Conservation (phyloP, 2,797 vertebrate species). For the Glyptemys insculpta region DNA sequence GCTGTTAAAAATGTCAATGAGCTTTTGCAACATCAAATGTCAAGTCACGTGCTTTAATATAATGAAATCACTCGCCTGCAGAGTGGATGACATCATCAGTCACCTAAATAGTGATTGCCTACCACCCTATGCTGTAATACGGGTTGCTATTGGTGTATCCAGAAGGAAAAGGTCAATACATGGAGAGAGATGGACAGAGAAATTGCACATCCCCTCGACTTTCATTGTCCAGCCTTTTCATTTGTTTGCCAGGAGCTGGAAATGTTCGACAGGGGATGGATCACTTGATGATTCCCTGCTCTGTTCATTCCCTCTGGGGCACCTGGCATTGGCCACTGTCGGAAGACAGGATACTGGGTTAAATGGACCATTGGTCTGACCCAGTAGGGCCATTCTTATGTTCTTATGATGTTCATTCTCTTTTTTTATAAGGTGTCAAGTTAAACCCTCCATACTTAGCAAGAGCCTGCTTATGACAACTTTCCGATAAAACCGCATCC, state of each 20-base stretch:
- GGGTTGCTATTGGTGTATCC: background rate
- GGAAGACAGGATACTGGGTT: no score
- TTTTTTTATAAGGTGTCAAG: conserved; percentile 34
- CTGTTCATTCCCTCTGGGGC: no score
- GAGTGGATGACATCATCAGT: conserved; percentile 14
- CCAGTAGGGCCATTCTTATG: no score
- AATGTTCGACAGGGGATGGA: no score
- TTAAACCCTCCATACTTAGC: background rate
- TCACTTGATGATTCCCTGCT: no score
- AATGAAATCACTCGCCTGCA: conserved; percentile 39
- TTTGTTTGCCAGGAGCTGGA: background rate
- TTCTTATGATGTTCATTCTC: no score
- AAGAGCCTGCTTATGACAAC: background rate
- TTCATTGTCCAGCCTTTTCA: conserved; percentile 18
- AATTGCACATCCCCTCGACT: background rate
- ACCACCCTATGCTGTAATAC: background rate
- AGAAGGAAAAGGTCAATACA: conserved; percentile 60
- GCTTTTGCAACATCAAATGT: background rate
- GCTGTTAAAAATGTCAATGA: background rate
- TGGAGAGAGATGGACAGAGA: conserved; percentile 33
- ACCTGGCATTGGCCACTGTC: no score
- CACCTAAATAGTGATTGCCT: conserved; percentile 31
- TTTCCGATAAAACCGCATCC: conserved; percentile 1
- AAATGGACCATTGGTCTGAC: no score
- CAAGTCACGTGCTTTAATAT: background rate